Conservation (phyloP, 2,113 vertebrate genomes). For the Amphiprion percula region DNA sequence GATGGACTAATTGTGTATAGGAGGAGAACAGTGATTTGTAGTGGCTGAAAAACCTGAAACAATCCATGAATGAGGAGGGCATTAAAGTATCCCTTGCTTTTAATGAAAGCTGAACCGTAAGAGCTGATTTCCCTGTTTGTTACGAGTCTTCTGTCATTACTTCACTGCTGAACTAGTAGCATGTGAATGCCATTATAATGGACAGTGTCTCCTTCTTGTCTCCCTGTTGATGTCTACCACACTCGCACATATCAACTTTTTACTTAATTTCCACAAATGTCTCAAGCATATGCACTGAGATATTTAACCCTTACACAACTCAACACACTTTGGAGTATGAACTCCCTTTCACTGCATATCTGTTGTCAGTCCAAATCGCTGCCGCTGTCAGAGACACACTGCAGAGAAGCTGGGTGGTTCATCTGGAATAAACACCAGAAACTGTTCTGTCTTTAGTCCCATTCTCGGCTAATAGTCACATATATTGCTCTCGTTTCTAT, state of each 20-base stretch:
- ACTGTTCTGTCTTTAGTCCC: slow-evolving; percentile 37
- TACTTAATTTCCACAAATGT: slow-evolving; percentile 5
- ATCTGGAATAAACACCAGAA: slow-evolving; percentile 56
- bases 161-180: slow-evolving; percentile 21
- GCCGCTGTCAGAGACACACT: slow-evolving; percentile 28
- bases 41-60: too few relatives aligned
- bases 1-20: too few relatives aligned
- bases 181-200: slow-evolving; percentile 32
- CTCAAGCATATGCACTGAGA: not conserved
- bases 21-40: too few relatives aligned
- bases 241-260: not conserved
- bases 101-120: too few relatives aligned
- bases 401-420: slow-evolving; percentile 60
- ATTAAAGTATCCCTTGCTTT: too few relatives aligned
- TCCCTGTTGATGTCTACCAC: not conserved
- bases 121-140: too few relatives aligned
- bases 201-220: not conserved
- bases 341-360: slow-evolving; percentile 2
- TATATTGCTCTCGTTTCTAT: slow-evolving; percentile 33
- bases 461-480: slow-evolving; percentile 37
- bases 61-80: too few relatives aligned
- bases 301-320: not conserved
- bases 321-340: slow-evolving; percentile 4
- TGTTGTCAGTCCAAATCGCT: slow-evolving; percentile 16
- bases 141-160: not conserved